These are phyloP conservation scores for Scartelaos histophorus DNA, from an alignment of 2,113 vertebrate species.

Conservation along the genomic window DNA sequence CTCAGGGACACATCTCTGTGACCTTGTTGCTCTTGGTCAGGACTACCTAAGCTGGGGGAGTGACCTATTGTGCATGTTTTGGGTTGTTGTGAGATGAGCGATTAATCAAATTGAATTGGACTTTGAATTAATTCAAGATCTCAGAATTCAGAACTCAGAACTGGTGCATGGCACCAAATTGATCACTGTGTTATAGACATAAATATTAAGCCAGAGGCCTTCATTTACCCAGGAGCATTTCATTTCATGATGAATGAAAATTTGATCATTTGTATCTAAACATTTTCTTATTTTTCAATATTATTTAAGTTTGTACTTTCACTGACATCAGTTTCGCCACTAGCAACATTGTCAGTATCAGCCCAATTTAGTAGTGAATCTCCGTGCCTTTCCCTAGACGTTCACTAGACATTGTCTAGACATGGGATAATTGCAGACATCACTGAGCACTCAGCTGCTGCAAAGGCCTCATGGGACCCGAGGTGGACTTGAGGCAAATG, in stretches of 20 bases:
- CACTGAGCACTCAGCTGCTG: slow-evolving; percentile 88
- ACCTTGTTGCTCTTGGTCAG: too few relatives aligned
- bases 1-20: too few relatives aligned
- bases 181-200: neutral
- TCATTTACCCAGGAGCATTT: neutral
- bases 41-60: too few relatives aligned
- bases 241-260: neutral
- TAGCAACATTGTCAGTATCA: slow-evolving; percentile 29
- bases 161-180: neutral
- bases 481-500: slow-evolving; percentile 84
- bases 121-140: neutral
- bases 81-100: too few relatives aligned
- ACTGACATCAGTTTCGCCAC: slow-evolving; percentile 39
- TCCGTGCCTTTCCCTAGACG: slow-evolving; percentile 86
- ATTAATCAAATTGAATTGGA: too few relatives aligned
- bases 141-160: too few relatives aligned
- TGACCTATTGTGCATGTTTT: too few relatives aligned
- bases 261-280: neutral
- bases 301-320: slow-evolving; percentile 39
- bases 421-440: slow-evolving; percentile 90
- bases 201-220: too few relatives aligned
- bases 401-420: slow-evolving; percentile 95
- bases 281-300: neutral
- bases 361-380: slow-evolving; percentile 51
- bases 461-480: slow-evolving; percentile 79